Evolutionary conservation across 1,140 invertebrate genomes (phyloP).

Genomic region (Leptonema lineaticorne): DNA sequence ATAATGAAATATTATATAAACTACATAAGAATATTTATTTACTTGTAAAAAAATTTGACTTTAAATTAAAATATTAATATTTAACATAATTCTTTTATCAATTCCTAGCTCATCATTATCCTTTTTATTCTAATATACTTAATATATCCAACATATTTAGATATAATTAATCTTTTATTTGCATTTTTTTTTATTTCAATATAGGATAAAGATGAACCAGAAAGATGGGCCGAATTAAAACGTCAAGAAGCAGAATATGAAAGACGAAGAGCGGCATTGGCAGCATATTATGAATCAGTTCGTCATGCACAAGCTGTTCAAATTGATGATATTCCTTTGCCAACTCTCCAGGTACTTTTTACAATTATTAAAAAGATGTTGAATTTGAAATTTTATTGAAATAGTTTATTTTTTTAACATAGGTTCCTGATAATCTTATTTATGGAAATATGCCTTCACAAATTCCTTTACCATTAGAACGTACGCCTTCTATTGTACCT

Average conservation of each 20-base stretch:
- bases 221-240: conserved; percentile 89
- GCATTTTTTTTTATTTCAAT: conserved; percentile 43
- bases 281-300: conserved; percentile 93
- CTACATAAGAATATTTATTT: too few species aligned
- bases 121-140: background rate
- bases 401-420: conserved; percentile 36
- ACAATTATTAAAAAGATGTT: conserved; percentile 12
- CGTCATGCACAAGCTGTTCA: conserved; percentile 92
- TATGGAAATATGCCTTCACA: conserved; percentile 66
- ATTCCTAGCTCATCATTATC: background rate
- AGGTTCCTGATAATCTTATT: conserved; percentile 53
- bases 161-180: too few species aligned
- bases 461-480: conserved; percentile 76
- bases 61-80: background rate
- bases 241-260: conserved; percentile 92
- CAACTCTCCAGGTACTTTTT: conserved; percentile 63
- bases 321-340: conserved; percentile 96
- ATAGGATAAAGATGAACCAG: conserved; percentile 94
- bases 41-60: too few species aligned
- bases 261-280: conserved; percentile 78
- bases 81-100: background rate
- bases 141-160: background rate
- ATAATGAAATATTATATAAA: background rate
- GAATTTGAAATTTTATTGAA: background rate
- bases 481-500: conserved; percentile 54